Conservation (phyloP, 2,888 invertebrate species). For the Dysmachus trigonus region DNA sequence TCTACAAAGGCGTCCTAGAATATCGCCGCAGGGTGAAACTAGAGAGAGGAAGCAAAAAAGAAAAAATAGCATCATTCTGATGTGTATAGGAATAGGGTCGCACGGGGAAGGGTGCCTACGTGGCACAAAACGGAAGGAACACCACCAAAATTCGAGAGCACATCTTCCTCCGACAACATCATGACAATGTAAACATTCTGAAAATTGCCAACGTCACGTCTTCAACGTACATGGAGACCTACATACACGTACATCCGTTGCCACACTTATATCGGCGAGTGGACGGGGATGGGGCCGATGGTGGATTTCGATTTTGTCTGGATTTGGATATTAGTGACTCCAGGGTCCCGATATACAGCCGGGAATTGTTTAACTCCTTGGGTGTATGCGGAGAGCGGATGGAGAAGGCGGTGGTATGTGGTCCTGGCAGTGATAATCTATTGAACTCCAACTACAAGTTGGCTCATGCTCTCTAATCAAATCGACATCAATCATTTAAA, state of each 20-base stretch:
- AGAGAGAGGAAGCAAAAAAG: not conserved
- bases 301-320: not conserved
- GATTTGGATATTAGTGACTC: constrained; percentile 14
- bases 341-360: not conserved
- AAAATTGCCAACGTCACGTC: constrained; percentile 19
- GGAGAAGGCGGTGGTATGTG: not conserved
- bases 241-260: not conserved
- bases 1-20: not conserved
- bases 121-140: constrained; percentile 7
- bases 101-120: not conserved
- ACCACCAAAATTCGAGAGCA: constrained; percentile 8
- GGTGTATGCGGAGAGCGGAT: not conserved
- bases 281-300: not conserved
- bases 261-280: not conserved
- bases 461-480: constrained; percentile 17
- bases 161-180: constrained; percentile 15
- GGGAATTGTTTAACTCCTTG: not conserved
- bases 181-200: constrained; percentile 32
- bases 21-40: not conserved
- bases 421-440: not conserved
- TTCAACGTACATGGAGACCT: not conserved
- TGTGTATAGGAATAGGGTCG: not conserved
- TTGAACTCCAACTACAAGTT: not conserved
- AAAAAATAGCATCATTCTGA: not conserved
- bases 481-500: constrained; percentile 32